Evolutionary conservation across 2,113 vertebrate species (phyloP).

Genomic region (Geococcyx californianus): DNA sequence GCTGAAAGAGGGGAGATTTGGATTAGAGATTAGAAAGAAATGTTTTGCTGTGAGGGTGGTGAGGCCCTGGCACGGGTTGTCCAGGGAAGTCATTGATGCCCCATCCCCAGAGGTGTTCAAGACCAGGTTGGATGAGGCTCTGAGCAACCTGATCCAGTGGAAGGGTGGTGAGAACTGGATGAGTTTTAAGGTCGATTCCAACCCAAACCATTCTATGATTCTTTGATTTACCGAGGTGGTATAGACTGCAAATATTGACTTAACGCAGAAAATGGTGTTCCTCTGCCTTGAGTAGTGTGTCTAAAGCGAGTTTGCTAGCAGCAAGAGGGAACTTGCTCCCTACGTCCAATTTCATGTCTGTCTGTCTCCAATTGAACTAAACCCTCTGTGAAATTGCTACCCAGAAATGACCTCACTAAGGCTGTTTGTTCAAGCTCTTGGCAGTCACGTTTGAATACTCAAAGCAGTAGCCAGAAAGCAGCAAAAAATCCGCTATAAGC

Average conservation of each 20-base stretch:
- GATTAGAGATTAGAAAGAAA: no score
- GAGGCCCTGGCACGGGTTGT: no score
- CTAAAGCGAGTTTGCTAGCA: not conserved
- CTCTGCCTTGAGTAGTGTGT: not conserved
- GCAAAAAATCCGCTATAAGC: not conserved
- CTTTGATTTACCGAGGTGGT: not conserved
- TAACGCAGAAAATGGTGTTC: not conserved
- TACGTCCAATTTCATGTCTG: not conserved
- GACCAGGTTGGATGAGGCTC: no score
- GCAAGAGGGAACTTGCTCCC: not conserved
- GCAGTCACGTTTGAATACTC: not conserved
- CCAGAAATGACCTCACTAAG: slow-evolving; percentile 29
- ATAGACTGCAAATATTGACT: not conserved
- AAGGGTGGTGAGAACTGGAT: no score
- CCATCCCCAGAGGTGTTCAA: no score
- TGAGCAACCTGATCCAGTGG: no score
- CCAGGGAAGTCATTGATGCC: no score
- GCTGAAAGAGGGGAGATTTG: no score
- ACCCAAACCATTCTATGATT: no score
- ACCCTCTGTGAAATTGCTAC: slow-evolving; percentile 28
- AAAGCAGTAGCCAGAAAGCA: not conserved
- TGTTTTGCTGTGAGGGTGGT: no score
- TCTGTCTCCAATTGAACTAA: slow-evolving; percentile 17
- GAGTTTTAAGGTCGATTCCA: no score
- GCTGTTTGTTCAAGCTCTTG: slow-evolving; percentile 28